These are phyloP conservation scores for Hoplostethus mediterraneus DNA, from an alignment of 2,797 vertebrate species.

Conservation along the genomic window DNA sequence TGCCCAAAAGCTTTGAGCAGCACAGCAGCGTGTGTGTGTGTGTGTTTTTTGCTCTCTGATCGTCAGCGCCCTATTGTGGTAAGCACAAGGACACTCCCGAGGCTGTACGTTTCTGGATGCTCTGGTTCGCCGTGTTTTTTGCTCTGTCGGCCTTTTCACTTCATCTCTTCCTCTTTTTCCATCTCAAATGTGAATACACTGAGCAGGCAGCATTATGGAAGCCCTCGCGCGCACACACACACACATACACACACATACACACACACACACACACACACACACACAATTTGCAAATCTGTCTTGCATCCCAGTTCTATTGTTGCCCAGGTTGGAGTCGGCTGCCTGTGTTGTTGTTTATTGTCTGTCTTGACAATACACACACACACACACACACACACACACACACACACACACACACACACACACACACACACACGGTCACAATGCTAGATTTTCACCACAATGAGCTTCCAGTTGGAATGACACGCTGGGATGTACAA, in stretches of 20 bases:
- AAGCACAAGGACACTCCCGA: conserved; percentile 32
- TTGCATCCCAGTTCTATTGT: not conserved
- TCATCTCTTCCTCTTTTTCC: conserved; percentile 26
- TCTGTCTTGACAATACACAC: not conserved
- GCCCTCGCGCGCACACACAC: not conserved
- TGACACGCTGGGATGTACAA: not conserved
- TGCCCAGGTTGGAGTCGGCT: not conserved
- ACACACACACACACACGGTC: conserved; percentile 2
- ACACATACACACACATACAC: not conserved
- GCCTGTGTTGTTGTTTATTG: not conserved
- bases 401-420: conserved; percentile 10
- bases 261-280: not conserved
- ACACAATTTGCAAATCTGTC: not conserved
- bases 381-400: conserved; percentile 5
- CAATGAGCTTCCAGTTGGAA: not conserved
- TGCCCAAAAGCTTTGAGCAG: not conserved
- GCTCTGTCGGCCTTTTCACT: conserved; percentile 33
- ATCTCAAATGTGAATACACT: conserved; percentile 4
- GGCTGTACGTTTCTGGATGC: conserved; percentile 14
- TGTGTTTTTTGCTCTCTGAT: conserved; percentile 1
- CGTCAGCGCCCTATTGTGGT: conserved; percentile 20
- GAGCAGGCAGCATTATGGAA: conserved; percentile 3
- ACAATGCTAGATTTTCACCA: not conserved
- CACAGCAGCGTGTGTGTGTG: conserved; percentile 1
- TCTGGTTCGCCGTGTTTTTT: conserved; percentile 24